phyloP scores from a whole-genome alignment of 2,113 vertebrate genomes.

The Myrmecobius fasciatus region DNA sequence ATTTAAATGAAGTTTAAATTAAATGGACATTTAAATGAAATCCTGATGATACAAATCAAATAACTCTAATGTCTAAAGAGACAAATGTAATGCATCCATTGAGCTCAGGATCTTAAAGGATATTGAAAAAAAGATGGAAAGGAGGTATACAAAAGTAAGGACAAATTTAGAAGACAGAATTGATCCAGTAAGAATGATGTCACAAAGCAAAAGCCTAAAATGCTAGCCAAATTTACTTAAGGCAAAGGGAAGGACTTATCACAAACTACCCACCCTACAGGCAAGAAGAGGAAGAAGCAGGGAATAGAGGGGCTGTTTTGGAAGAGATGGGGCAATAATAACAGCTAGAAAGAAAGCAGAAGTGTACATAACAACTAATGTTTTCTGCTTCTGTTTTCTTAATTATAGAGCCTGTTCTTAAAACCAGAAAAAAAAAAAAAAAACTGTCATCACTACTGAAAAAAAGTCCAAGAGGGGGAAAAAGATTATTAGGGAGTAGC shows the following conservation, averaged over 20 bases:
- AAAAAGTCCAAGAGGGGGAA: neutral
- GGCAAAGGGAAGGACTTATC: neutral
- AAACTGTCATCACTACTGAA: neutral
- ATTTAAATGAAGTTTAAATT: no score
- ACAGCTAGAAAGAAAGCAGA: neutral
- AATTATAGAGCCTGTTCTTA: neutral
- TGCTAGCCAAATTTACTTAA: neutral
- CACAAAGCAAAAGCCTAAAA: neutral
- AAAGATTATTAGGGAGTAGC: neutral
- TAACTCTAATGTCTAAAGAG: neutral
- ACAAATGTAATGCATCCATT: neutral
- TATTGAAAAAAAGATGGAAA: neutral
- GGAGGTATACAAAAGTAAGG: neutral
- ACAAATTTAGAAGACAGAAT: neutral
- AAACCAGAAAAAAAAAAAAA: neutral
- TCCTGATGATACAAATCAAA: neutral
- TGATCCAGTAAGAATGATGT: neutral
- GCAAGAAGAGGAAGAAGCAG: neutral
- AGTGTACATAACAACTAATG: neutral
- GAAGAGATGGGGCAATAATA: neutral
- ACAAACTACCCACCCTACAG: neutral
- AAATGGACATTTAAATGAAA: neutral
- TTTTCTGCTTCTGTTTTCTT: neutral
- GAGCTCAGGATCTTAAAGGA: neutral
- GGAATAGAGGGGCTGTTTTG: neutral